A percentile compares a stretch with the other conserved stretches of the same genome.
Evolutionary conservation across 2,113 vertebrate species (phyloP).

Genomic region (Notothenia rossii): DNA sequence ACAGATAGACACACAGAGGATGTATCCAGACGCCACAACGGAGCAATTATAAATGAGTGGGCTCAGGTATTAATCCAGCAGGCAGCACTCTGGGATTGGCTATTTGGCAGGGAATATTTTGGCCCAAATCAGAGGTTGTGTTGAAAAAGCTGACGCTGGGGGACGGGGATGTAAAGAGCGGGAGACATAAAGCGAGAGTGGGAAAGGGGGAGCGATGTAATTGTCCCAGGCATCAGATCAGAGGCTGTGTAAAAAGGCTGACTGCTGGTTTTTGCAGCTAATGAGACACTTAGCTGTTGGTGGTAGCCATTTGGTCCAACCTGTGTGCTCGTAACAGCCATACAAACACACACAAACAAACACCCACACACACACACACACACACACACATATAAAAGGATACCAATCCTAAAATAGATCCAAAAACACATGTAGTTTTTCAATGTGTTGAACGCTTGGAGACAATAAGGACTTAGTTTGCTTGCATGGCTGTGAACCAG

Average conservation of each 20-base stretch:
- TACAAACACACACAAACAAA: slow-evolving; percentile 12
- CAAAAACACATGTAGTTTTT: neutral
- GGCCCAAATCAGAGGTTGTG: slow-evolving; percentile 66
- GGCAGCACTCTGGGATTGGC: slow-evolving; percentile 66
- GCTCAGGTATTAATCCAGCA: slow-evolving; percentile 73
- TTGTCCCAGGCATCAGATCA: slow-evolving; percentile 65
- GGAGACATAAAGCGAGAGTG: slow-evolving; percentile 45
- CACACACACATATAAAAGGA: neutral
- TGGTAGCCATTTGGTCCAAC: slow-evolving; percentile 54
- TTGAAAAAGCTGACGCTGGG: slow-evolving; percentile 63
- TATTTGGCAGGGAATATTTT: slow-evolving; percentile 71
- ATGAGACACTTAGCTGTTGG: slow-evolving; percentile 69
- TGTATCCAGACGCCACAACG: slow-evolving; percentile 59
- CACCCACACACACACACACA: slow-evolving; percentile 4
- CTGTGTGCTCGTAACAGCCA: slow-evolving; percentile 23
- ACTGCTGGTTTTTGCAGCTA: slow-evolving; percentile 64
- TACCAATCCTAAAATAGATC: slow-evolving; percentile 24
- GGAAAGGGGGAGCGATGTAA: slow-evolving; percentile 36
- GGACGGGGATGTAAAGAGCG: slow-evolving; percentile 46
- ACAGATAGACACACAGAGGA: slow-evolving; percentile 25
- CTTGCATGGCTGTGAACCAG: neutral
- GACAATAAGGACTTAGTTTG: neutral
- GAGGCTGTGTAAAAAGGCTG: slow-evolving; percentile 51
- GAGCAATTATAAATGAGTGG: slow-evolving; percentile 75
- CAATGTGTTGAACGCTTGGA: neutral